These are phyloP conservation scores for Fragum fragum DNA, from an alignment of 2,888 invertebrate genomes.

Conservation along the genomic window DNA sequence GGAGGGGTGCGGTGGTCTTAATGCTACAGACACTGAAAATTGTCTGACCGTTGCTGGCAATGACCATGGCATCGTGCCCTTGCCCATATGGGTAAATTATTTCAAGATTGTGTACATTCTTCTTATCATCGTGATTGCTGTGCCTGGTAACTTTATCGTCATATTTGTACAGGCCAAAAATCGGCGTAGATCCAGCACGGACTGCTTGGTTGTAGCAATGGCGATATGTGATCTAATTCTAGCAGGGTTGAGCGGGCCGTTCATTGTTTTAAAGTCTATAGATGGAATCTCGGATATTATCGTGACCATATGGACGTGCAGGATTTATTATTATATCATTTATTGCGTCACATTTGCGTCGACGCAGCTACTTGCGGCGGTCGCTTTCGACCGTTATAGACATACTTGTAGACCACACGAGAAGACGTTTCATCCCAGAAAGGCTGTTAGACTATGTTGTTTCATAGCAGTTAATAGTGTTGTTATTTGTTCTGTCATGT, in stretches of 20 bases:
- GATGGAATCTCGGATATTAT: too few species aligned
- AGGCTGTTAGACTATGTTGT: neutral
- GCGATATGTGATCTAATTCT: conserved; percentile 5
- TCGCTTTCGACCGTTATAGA: conserved; percentile 12
- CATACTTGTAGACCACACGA: neutral
- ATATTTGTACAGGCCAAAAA: conserved; percentile 2
- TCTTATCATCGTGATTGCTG: neutral
- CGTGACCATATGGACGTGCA: neutral
- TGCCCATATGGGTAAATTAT: neutral
- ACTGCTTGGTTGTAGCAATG: conserved; percentile 1
- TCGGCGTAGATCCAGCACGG: conserved; percentile 6
- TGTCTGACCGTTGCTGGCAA: too few species aligned
- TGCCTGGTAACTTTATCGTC: neutral
- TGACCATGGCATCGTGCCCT: too few species aligned
- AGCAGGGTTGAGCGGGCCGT: neutral
- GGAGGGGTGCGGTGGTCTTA: too few species aligned
- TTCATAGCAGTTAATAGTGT: conserved; percentile 2
- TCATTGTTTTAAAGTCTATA: neutral
- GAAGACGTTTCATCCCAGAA: conserved; percentile 7
- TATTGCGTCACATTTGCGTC: conserved; percentile 8
- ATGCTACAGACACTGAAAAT: too few species aligned
- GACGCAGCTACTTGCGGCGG: neutral
- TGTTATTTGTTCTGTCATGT: neutral
- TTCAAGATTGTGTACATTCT: neutral
- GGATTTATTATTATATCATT: conserved; percentile 1